Percentiles rank a stretch among this genome's conserved stretches.
Conservation (phyloP, 2,797 vertebrate species). For the Urophycis tenuis region DNA sequence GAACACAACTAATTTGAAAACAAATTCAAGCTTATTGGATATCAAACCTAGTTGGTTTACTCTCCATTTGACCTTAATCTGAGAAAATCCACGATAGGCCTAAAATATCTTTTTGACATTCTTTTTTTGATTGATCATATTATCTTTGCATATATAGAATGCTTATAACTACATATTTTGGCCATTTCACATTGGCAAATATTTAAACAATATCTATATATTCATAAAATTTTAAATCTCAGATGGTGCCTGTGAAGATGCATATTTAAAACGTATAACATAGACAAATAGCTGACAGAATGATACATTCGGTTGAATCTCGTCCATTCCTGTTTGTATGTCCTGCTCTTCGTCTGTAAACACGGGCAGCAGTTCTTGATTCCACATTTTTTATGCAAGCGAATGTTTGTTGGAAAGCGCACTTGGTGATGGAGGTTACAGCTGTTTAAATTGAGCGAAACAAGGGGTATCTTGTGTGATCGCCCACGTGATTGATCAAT, state of each 20-base stretch:
- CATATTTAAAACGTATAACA: background rate
- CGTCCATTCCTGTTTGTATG: background rate
- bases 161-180: background rate
- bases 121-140: background rate
- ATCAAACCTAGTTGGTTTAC: background rate
- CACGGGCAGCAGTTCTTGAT: background rate
- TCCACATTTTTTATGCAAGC: background rate
- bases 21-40: background rate
- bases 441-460: background rate
- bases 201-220: background rate
- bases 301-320: background rate
- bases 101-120: background rate
- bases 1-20: background rate
- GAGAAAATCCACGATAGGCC: background rate
- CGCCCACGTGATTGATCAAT: conserved; percentile 47
- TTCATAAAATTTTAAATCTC: background rate
- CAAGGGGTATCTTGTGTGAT: conserved; percentile 36
- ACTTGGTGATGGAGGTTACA: background rate
- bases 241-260: background rate
- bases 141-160: background rate
- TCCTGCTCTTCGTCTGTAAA: background rate
- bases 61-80: background rate
- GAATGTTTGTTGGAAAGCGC: background rate
- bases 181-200: background rate
- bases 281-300: background rate